phyloP scores from a whole-genome alignment of 2,797 vertebrate genomes.

The Ceyx erithaca region DNA sequence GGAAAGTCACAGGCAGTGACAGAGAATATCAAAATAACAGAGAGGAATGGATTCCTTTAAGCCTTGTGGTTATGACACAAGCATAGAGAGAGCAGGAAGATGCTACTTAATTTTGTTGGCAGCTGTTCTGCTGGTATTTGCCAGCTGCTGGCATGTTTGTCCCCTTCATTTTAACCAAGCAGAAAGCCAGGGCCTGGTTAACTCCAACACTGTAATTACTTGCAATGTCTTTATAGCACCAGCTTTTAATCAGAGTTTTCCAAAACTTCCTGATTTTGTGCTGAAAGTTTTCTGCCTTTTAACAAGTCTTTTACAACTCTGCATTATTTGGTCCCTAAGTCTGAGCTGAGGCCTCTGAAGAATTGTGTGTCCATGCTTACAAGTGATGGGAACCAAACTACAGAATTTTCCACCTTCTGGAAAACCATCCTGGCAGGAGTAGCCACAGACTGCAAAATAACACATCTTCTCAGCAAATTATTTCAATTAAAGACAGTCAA shows the following conservation, averaged over 20 bases:
- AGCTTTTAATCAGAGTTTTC: neutral
- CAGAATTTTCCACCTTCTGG: neutral
- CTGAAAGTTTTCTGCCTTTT: neutral
- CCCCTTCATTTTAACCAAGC: slow-evolving; percentile 30
- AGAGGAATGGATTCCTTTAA: slow-evolving; percentile 50
- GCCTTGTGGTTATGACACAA: slow-evolving; percentile 18
- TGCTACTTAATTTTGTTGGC: slow-evolving; percentile 36
- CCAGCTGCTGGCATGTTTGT: slow-evolving; percentile 16
- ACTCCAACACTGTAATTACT: neutral
- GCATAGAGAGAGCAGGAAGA: neutral
- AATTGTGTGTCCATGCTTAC: neutral
- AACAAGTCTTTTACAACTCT: neutral
- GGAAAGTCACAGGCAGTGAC: slow-evolving; percentile 30
- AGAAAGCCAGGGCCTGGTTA: slow-evolving; percentile 41
- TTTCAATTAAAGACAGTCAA: neutral
- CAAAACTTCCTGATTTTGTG: neutral
- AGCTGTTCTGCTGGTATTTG: slow-evolving; percentile 56
- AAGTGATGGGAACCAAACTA: neutral
- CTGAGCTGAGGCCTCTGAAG: neutral
- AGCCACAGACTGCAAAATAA: neutral
- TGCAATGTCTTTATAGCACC: neutral
- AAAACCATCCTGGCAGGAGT: neutral
- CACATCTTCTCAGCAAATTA: neutral
- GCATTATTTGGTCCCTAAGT: neutral
- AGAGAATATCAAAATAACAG: slow-evolving; percentile 44